Percentiles rank a stretch among this genome's conserved stretches.
Evolutionary conservation across 2,113 vertebrate species (phyloP).

Genomic region (Xiphophorus hellerii): DNA sequence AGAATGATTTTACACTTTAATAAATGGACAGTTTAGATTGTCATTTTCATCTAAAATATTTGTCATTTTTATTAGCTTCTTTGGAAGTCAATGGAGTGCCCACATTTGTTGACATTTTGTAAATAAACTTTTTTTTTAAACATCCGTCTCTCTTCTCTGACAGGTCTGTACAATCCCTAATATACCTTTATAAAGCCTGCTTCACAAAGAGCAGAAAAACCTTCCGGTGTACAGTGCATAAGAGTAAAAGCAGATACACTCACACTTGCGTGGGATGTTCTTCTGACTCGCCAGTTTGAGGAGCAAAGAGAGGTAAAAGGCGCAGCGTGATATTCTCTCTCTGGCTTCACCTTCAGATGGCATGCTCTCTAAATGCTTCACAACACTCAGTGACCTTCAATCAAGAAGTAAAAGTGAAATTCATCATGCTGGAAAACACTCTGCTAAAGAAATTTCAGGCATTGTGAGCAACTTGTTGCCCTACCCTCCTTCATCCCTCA

Average conservation of each 20-base stretch:
- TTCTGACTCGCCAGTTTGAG: conserved; percentile 82
- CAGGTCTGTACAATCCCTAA: too few species aligned
- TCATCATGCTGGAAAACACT: neutral
- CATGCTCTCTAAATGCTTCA: conserved; percentile 83
- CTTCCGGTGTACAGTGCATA: neutral
- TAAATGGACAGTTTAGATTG: too few species aligned
- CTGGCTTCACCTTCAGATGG: conserved; percentile 70
- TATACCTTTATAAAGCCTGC: too few species aligned
- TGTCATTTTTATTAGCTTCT: too few species aligned
- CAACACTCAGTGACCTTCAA: conserved; percentile 75
- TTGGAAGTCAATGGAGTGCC: too few species aligned
- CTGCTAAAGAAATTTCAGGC: neutral
- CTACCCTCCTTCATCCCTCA: conserved; percentile 83
- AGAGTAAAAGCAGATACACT: conserved; percentile 55
- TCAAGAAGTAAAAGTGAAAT: neutral
- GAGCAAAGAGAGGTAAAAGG: conserved; percentile 88
- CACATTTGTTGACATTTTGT: too few species aligned
- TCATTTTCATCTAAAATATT: too few species aligned
- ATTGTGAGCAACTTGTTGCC: neutral
- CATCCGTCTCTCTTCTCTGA: too few species aligned
- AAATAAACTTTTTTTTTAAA: too few species aligned
- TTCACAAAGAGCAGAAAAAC: too few species aligned
- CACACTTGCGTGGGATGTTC: conserved; percentile 84
- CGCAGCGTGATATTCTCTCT: conserved; percentile 81
- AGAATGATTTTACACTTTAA: too few species aligned